Evolutionary conservation across 1,140 invertebrate genomes (phyloP).

Genomic region (Drosophila kanapiae): DNA sequence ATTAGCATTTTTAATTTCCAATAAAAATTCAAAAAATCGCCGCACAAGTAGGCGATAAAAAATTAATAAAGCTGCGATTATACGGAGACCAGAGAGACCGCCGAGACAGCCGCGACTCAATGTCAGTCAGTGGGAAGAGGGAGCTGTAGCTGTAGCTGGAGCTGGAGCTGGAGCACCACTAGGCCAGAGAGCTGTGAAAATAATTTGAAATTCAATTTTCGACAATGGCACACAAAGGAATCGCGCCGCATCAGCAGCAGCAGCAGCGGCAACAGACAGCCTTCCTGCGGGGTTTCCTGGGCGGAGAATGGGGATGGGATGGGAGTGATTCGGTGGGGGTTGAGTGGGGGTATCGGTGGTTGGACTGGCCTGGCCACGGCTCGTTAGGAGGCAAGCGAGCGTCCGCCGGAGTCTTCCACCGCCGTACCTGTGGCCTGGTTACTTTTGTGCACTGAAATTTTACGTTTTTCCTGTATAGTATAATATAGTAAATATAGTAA

Average conservation of each 20-base stretch:
- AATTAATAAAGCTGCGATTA: slow-evolving; percentile 84
- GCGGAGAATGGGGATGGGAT: slow-evolving; percentile 31
- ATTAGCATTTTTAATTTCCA: slow-evolving; percentile 84
- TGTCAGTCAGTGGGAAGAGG: slow-evolving; percentile 58
- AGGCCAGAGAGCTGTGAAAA: slow-evolving; percentile 77
- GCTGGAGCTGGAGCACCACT: slow-evolving; percentile 36
- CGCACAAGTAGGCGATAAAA: slow-evolving; percentile 83
- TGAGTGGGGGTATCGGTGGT: background rate
- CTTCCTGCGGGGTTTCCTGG: slow-evolving; percentile 13
- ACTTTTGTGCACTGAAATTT: slow-evolving; percentile 10
- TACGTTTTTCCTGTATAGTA: too few relatives aligned
- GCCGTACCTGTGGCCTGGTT: slow-evolving; percentile 43
- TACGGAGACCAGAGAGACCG: slow-evolving; percentile 61
- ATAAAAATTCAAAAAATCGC: slow-evolving; percentile 83
- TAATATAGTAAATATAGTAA: too few relatives aligned
- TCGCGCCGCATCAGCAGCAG: slow-evolving; percentile 55
- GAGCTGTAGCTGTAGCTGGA: slow-evolving; percentile 2
- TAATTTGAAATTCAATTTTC: slow-evolving; percentile 84
- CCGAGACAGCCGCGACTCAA: slow-evolving; percentile 62
- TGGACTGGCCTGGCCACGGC: slow-evolving; percentile 31
- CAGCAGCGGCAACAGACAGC: slow-evolving; percentile 34
- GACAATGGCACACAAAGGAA: slow-evolving; percentile 84
- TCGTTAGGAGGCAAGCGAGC: slow-evolving; percentile 54
- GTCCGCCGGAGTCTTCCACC: slow-evolving; percentile 11
- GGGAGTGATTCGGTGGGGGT: slow-evolving; percentile 17